These are phyloP conservation scores for Zaprionus gabonicus DNA, from an alignment of 1,140 invertebrate genomes.

Conservation along the genomic window DNA sequence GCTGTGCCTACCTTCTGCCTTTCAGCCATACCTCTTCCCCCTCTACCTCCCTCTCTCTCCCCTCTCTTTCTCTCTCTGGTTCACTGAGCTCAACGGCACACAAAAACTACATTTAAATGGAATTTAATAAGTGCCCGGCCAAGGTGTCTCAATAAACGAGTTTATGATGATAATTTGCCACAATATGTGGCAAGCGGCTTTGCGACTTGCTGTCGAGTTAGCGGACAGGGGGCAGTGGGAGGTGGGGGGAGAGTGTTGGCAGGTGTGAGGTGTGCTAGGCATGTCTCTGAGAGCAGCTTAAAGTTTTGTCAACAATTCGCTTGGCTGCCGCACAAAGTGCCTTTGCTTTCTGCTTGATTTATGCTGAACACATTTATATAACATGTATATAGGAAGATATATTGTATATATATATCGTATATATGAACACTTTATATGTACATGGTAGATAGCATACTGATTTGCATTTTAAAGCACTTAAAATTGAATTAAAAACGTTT, in stretches of 20 bases:
- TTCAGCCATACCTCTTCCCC: background rate
- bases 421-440: background rate
- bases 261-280: background rate
- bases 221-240: no score
- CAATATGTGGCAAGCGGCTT: constrained; percentile 41
- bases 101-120: constrained; percentile 47
- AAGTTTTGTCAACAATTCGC: constrained; percentile 5
- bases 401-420: background rate
- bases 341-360: background rate
- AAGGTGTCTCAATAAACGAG: constrained; percentile 49
- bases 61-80: background rate
- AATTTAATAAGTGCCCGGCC: constrained; percentile 46
- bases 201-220: constrained; percentile 10
- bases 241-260: background rate
- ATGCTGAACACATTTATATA: background rate
- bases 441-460: background rate
- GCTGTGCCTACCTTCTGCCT: background rate
- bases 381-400: background rate
- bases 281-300: background rate
- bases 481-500: constrained; percentile 34
- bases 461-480: constrained; percentile 42
- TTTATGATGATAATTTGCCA: constrained; percentile 54
- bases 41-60: background rate
- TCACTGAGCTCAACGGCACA: background rate
- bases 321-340: background rate